Evolutionary conservation across 1,140 invertebrate genomes (phyloP).

Genomic region (Hormaphis cornu): DNA sequence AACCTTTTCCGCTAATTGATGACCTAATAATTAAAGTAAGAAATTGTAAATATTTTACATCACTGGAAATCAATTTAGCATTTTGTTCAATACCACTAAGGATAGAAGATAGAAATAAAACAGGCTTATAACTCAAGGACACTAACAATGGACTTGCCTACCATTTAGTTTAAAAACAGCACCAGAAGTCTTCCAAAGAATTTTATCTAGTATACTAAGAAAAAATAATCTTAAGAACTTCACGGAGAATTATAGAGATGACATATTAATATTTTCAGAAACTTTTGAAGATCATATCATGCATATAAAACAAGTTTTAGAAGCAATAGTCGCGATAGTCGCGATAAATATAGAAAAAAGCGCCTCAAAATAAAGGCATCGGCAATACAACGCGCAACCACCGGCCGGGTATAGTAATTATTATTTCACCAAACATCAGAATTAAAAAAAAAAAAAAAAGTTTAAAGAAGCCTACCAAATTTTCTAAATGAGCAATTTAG

Average conservation of each 20-base stretch:
- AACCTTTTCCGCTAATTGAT: slow-evolving; percentile 42
- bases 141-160: slow-evolving; percentile 41
- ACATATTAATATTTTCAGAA: slow-evolving; percentile 36
- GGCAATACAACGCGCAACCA: too few species aligned
- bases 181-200: slow-evolving; percentile 44
- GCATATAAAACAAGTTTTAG: slow-evolving; percentile 30
- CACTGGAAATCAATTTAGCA: slow-evolving; percentile 42
- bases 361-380: too few species aligned
- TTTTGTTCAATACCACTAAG: slow-evolving; percentile 42
- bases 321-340: slow-evolving; percentile 34
- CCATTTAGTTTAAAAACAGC: slow-evolving; percentile 41
- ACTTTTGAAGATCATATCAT: slow-evolving; percentile 34
- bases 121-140: slow-evolving; percentile 42
- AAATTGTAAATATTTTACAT: slow-evolving; percentile 41
- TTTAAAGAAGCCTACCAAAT: too few species aligned
- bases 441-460: too few species aligned
- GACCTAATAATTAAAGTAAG: slow-evolving; percentile 40
- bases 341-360: too few species aligned
- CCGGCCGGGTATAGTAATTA: too few species aligned
- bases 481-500: too few species aligned
- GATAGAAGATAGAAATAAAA: slow-evolving; percentile 41
- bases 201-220: slow-evolving; percentile 33
- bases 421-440: too few species aligned
- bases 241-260: slow-evolving; percentile 36
- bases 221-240: slow-evolving; percentile 32